Percentiles rank a stretch among this genome's conserved stretches.
Conservation (phyloP, 2,888 invertebrate species). For the Peribatodes rhomboidaria region DNA sequence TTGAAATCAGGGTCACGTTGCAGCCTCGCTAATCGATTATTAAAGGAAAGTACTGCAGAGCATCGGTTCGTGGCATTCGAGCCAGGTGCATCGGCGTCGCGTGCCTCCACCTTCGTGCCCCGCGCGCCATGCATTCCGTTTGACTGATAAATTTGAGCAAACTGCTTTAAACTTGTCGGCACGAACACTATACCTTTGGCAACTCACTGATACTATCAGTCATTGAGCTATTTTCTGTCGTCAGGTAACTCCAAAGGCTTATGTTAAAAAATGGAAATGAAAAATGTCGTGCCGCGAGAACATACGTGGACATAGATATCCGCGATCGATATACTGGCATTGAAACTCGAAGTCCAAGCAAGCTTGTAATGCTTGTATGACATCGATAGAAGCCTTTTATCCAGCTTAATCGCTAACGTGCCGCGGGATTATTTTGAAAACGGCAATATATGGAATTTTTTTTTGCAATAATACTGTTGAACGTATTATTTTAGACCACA, state of each 20-base stretch:
- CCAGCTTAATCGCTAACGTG: background rate
- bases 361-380: constrained; percentile 5
- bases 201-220: constrained; percentile 22
- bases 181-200: constrained; percentile 23
- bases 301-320: constrained; percentile 4
- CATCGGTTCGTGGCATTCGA: constrained; percentile 45
- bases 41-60: constrained; percentile 47
- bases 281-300: background rate
- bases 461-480: background rate
- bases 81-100: constrained; percentile 47
- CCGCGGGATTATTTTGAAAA: background rate
- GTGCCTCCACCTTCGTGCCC: constrained; percentile 26
- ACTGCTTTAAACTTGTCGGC: constrained; percentile 17
- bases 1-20: constrained; percentile 45
- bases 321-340: constrained; percentile 20
- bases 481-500: background rate
- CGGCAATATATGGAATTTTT: background rate
- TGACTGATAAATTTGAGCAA: constrained; percentile 14
- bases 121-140: constrained; percentile 10
- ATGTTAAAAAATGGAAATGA: background rate
- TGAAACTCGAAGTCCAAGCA: constrained; percentile 11
- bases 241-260: background rate
- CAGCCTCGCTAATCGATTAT: constrained; percentile 54
- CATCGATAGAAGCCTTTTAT: constrained; percentile 13
- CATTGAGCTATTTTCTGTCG: constrained; percentile 6